Evolutionary conservation across 2,113 vertebrate species (phyloP), one percentile per base, ranked within the genome.

Genomic region (Carassius gibelio): DNA sequence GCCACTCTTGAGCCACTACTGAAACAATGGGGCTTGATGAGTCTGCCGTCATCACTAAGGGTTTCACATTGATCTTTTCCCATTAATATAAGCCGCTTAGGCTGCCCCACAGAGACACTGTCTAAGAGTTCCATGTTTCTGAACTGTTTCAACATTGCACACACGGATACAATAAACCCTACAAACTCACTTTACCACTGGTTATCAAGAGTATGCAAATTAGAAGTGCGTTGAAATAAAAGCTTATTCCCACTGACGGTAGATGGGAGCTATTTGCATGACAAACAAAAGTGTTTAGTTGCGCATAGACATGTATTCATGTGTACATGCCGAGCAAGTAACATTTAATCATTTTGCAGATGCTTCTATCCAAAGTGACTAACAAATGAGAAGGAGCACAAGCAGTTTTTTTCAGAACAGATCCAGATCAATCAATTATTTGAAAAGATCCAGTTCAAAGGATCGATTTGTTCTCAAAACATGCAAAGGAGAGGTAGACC

Each of bases 161-260:
- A 81, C 30, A 66, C 30, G 13, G 66, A 36, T 26, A 64, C 71
- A 75, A 79, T 36, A 79, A 75, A 34, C 21, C 62, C 55, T 64
- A 79, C 21, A 79, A 10, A 36, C 23, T 64, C 48, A 52, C 50
- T 61, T 48, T 76, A 34, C 83, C 19, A 59, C 80, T 82, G 83
- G 82, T 83, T 80, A 87, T 83, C 80, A 74, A 64, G 57, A 17
- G 61, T 48, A 61, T 57, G 75, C 42, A 85, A 83, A 85, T 83
- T 42, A 87, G 71, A 85, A 85, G 82, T 38, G 59, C 75, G 85
- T 61, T 89, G 85, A 87, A 87, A 87, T 87, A 69, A 80, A 84
- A 34, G 78, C 77, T n/a, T 21, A 80, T 83, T 85, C 38, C 79
- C 80, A 23, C 59, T 87, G 86, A 71, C n/a, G 38, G 72, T 55